Evolutionary conservation across 1,140 invertebrate species (phyloP).

Genomic region (Leptopilina clavipes): DNA sequence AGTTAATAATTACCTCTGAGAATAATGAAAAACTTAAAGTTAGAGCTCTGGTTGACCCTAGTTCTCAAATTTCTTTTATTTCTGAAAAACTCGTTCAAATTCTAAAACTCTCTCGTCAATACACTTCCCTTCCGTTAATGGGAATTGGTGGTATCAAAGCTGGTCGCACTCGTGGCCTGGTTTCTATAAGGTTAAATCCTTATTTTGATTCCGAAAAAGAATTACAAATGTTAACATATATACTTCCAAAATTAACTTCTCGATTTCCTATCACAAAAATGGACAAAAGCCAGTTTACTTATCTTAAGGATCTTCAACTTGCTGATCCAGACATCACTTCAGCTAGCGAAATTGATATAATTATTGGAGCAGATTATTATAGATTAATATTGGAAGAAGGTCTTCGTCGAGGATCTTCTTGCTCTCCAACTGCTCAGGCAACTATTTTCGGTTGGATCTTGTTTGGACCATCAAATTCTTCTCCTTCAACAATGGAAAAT

Average conservation of each 20-base stretch:
- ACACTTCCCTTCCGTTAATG: neutral
- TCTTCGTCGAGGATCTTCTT: neutral
- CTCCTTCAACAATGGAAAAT: neutral
- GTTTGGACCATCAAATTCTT: neutral
- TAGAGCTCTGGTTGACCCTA: neutral
- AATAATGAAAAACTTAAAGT: neutral
- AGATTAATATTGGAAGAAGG: neutral
- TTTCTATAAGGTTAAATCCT: neutral
- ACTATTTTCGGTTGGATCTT: conserved; percentile 1
- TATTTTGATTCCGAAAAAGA: neutral
- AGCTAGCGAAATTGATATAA: neutral
- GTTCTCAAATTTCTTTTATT: neutral
- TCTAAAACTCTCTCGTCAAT: neutral
- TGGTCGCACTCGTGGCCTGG: neutral
- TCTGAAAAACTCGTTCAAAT: neutral
- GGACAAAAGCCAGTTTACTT: no score
- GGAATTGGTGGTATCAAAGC: neutral
- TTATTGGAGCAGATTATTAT: neutral
- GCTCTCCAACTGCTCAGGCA: neutral
- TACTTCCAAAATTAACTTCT: neutral
- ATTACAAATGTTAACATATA: neutral
- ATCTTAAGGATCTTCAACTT: neutral
- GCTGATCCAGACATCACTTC: neutral
- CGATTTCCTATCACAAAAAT: neutral
- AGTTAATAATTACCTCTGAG: neutral